Conservation (phyloP, 1,140 invertebrate genomes). For the Diabrotica undecimpunctata region DNA sequence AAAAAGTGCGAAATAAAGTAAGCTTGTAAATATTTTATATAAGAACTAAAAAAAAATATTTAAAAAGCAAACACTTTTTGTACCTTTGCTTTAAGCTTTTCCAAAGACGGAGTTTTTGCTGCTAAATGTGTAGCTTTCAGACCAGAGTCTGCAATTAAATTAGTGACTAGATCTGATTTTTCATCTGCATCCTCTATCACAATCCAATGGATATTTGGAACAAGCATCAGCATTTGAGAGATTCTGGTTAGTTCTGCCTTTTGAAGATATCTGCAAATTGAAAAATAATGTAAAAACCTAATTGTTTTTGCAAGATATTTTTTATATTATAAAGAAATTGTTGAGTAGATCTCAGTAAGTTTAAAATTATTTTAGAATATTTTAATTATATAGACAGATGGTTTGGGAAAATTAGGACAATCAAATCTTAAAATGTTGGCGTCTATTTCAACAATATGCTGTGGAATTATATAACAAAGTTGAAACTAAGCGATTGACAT, state of each 20-base stretch:
- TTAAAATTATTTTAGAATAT: no score
- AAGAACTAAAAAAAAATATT: not conserved
- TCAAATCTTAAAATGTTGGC: constrained; percentile 40
- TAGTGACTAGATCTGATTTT: constrained; percentile 74
- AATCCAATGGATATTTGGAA: constrained; percentile 94
- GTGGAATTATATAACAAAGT: constrained; percentile 53
- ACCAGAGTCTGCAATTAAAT: constrained; percentile 71
- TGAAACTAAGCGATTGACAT: constrained; percentile 49
- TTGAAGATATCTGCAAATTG: constrained; percentile 64
- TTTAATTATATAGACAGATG: constrained; percentile 47
- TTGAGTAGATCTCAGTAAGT: no score
- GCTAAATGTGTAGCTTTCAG: constrained; percentile 76
- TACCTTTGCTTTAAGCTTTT: constrained; percentile 50
- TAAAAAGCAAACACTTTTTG: not conserved
- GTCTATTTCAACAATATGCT: constrained; percentile 46
- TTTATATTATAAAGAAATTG: no score
- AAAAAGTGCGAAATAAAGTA: not conserved
- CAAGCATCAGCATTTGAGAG: constrained; percentile 82
- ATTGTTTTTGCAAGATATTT: no score
- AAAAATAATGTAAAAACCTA: no score
- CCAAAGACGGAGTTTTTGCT: constrained; percentile 57
- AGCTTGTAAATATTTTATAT: not conserved
- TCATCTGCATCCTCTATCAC: constrained; percentile 82
- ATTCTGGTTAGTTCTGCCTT: constrained; percentile 93
- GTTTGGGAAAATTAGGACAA: constrained; percentile 39